phyloP scores from a whole-genome alignment of 92 coral and sea anemone genomes.

The Scolanthus callimorphus region DNA sequence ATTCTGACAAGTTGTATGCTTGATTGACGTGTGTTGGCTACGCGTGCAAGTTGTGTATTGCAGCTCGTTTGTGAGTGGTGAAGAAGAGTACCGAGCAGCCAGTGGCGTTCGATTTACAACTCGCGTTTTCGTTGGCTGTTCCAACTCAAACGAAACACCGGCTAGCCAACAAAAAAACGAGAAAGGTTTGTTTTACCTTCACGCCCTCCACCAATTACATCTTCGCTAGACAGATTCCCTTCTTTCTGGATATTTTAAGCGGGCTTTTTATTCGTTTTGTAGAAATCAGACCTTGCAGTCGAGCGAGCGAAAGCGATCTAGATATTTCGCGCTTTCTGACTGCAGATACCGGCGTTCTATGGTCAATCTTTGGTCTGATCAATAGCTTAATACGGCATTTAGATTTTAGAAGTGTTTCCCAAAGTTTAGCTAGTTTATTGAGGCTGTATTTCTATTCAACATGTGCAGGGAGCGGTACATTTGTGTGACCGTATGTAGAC shows the following conservation, averaged over 20 bases:
- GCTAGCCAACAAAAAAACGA: constrained; percentile 99
- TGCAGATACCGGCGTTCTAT: constrained; percentile 2
- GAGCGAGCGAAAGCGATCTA: constrained; percentile 36
- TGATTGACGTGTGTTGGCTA: constrained; percentile 84
- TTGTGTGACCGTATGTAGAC: not conserved
- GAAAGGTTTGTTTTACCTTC: constrained; percentile 99
- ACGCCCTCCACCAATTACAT: constrained; percentile 99
- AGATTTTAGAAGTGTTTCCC: constrained; percentile 13
- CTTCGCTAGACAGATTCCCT: constrained; percentile 76
- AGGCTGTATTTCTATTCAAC: constrained; percentile 34
- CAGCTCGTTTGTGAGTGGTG: constrained; percentile 99
- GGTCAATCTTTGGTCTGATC: constrained; percentile 16
- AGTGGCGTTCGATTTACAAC: constrained; percentile 93
- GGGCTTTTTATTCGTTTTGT: constrained; percentile 18
- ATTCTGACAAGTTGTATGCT: constrained; percentile 35
- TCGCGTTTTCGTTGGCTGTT: constrained; percentile 99
- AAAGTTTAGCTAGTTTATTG: not conserved
- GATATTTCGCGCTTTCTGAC: constrained; percentile 24
- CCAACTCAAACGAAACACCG: constrained; percentile 99
- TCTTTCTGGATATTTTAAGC: constrained; percentile 46
- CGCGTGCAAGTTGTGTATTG: constrained; percentile 70
- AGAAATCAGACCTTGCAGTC: constrained; percentile 4
- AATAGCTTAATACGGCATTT: constrained; percentile 5
- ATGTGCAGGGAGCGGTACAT: constrained; percentile 29
- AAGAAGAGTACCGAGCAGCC: constrained; percentile 92